Base-by-base conservation (phyloP, 2,113 vertebrate species). In the Ardeotis arabs region DNA sequence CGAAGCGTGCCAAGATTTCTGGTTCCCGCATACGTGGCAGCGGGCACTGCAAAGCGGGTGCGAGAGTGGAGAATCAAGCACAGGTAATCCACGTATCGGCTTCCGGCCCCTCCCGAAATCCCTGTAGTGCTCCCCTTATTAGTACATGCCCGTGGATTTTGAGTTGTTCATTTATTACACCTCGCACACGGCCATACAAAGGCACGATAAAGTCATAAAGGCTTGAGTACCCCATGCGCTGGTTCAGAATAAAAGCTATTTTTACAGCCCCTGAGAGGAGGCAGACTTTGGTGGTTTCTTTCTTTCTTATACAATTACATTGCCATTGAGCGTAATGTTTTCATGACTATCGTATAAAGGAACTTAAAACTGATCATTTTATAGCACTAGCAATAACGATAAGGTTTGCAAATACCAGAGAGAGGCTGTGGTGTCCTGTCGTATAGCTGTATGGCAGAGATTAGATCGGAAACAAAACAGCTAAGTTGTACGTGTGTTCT, bases 321-420 rank as follows among this genome's bases (percentile, higher is more conserved):
- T 80, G 75, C 76, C 68, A 68, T 77, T 13, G 44, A 70, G 69
- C 6, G 63, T 44, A 70, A 93, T 56, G 79, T 90, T 95, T 93
- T 94, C 93, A 80, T 77, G 95, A 74, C 90, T 91, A 13, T 53
- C 31, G 0, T 69, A 90, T 74, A 94, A 93, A 52, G 72, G 90
- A 95, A 93, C 59, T 91, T 70, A 90, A 63, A 88, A 37, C 82
- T 60, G 85, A 90, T 93, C 60, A 35, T 95, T 94, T 86, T 67
- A 88, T 89, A 94, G 85, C 64, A 73, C 59, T n/a, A 56, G 82
- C 85, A 83, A 78, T 95, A 70, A 92, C 2, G 53, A 55, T 74
- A 67, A 94, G 78, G 92, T 81, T 95, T 76, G 93, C 67, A 92
- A 95, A 94, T 28, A 52, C 82, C 72, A 78, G 84, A 94, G 87